phyloP scores from a whole-genome alignment of 2,113 vertebrate species.

The Coturnix japonica region DNA sequence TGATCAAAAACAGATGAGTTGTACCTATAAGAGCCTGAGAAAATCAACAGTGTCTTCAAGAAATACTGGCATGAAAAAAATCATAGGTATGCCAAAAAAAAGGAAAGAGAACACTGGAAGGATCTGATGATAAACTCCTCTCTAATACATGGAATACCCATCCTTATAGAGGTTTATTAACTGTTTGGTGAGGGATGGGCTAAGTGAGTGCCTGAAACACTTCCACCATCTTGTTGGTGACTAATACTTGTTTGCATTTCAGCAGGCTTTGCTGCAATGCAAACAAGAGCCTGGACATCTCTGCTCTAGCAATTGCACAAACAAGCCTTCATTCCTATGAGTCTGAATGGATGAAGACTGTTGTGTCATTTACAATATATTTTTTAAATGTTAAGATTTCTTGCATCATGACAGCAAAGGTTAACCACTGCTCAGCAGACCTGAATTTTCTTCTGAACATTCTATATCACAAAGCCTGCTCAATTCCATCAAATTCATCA shows the following conservation, averaged over 20 bases:
- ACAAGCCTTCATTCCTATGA: background rate
- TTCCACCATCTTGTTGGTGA: background rate
- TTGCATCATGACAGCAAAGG: background rate
- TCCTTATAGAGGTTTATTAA: background rate
- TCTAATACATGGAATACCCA: background rate
- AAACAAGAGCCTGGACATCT: background rate
- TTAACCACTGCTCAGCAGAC: background rate
- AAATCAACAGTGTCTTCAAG: background rate
- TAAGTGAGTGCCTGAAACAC: background rate
- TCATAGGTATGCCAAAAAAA: background rate
- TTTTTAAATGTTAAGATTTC: background rate
- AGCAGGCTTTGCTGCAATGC: background rate
- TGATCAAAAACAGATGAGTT: background rate
- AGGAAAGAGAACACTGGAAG: background rate
- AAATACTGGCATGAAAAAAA: background rate
- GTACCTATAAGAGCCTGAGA: background rate
- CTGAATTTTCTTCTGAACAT: background rate
- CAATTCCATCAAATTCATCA: background rate
- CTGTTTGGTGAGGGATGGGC: background rate
- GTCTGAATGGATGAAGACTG: background rate
- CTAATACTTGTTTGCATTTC: background rate
- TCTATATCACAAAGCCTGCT: background rate
- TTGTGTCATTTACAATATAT: fast-evolving
- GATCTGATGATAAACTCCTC: background rate
- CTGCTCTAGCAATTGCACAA: background rate